Evolutionary conservation across 2,113 vertebrate genomes (phyloP).

Genomic region (Pedionomus torquatus): DNA sequence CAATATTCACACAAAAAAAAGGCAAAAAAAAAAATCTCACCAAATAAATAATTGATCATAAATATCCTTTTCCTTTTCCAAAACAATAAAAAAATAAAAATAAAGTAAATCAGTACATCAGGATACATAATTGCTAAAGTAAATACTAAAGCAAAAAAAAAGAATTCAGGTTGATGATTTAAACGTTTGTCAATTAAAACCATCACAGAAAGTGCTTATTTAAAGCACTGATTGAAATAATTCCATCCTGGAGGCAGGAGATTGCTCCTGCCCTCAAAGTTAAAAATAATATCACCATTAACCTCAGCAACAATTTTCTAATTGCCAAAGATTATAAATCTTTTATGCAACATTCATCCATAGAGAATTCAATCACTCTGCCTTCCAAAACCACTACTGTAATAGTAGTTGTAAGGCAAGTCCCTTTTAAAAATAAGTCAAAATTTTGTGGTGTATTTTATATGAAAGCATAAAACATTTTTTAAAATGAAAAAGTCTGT

Average conservation of each 20-base stretch:
- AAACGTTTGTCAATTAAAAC: conserved; percentile 6
- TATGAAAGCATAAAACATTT: neutral
- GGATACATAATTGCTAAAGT: neutral
- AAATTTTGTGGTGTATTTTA: neutral
- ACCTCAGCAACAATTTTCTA: conserved; percentile 44
- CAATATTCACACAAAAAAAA: neutral
- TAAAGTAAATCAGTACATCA: neutral
- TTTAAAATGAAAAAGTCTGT: neutral
- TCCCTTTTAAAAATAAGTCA: neutral
- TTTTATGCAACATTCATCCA: neutral
- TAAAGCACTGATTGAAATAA: conserved; percentile 43
- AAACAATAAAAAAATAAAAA: neutral
- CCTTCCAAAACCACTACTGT: neutral
- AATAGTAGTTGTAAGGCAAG: neutral
- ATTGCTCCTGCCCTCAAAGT: conserved; percentile 50
- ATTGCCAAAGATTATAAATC: conserved; percentile 35
- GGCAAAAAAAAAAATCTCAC: neutral
- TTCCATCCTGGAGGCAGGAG: neutral
- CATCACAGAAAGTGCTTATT: conserved; percentile 11
- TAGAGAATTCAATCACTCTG: neutral
- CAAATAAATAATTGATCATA: neutral
- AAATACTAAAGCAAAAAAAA: neutral
- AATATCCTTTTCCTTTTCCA: neutral
- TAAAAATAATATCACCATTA: conserved; percentile 63
- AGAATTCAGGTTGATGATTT: neutral